Evolutionary conservation across 2,888 invertebrate genomes (phyloP), one percentile per base, ranked within the genome.

Genomic region (Archips crataeganus): DNA sequence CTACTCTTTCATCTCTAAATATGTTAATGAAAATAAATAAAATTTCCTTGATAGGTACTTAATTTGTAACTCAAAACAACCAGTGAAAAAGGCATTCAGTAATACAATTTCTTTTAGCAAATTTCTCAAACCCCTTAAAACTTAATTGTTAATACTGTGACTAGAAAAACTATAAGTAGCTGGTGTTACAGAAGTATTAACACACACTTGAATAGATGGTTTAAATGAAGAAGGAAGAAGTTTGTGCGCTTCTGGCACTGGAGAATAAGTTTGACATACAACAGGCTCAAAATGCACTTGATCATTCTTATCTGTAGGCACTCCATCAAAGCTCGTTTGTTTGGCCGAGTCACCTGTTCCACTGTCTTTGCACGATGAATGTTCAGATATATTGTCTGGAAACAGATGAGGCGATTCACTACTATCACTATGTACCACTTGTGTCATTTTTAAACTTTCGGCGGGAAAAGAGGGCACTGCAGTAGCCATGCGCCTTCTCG

Each of bases 311-410:
- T 94, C 94, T 63, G 86, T 81, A 76, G 94, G 94, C 79, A 93
- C 90, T 77, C 95, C 91, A 83, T 96, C 96, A 88, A 96, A 95
- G 82, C 95, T 97, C 78, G 97, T 96, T 79, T 96, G 95, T 91
- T 97, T 97, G 39, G 97, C 97, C 68, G 97, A 97, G 87, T 97
- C 97, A 70, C 97, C 97, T 70, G 97, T 97, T 62, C 97, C 97
- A 90, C 97, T 97, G 85, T 97, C 97, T 90, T 97, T 97, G 82
- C 97, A 97, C 9, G 96, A 96, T 13, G 96, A 96, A 87, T 96
- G 96, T 85, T 97, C 97, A 5, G 97, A 97, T 84, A 96, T 93
- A 87, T 96, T 96, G 88, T 97, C 97, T 74, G 96, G 90, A 81
- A 94, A 94, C 84, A 94, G 87, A 81, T 93, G 93, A 59, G 94